Evolutionary conservation across 2,888 invertebrate genomes (phyloP).

Genomic region (Cataglyphis livida): DNA sequence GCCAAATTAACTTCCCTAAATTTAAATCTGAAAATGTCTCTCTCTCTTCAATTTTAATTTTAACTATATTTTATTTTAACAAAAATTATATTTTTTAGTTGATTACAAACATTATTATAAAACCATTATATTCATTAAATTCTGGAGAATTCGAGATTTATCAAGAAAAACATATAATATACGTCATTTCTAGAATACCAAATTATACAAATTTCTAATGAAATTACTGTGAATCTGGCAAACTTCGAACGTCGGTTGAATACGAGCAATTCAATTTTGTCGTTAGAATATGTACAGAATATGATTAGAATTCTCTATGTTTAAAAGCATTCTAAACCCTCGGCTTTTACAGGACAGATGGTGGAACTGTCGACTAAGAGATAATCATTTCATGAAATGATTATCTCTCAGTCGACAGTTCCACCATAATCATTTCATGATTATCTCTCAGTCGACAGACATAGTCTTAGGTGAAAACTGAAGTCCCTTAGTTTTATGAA

Average conservation of each 20-base stretch:
- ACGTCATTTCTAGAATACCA: background rate
- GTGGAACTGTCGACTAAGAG: conserved; percentile 17
- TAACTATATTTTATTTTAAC: background rate
- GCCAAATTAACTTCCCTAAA: background rate
- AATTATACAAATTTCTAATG: background rate
- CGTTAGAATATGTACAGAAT: conserved; percentile 30
- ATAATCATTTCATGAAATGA: conserved; percentile 21
- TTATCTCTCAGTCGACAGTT: no score
- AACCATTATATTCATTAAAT: background rate
- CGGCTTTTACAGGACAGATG: conserved; percentile 21
- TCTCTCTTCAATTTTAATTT: background rate
- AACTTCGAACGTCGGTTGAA: background rate
- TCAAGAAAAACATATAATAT: background rate
- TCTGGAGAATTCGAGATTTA: background rate
- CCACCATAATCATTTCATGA: conserved; percentile 23
- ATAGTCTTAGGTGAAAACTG: conserved; percentile 6
- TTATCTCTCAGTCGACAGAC: no score
- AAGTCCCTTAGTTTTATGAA: conserved; percentile 13
- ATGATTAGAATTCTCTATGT: conserved; percentile 45
- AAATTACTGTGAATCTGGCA: conserved; percentile 20
- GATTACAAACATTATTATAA: background rate
- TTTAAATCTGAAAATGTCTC: background rate
- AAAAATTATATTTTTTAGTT: background rate
- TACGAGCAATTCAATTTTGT: conserved; percentile 61
- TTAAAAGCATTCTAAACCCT: conserved; percentile 7